Evolutionary conservation across 1,140 invertebrate genomes (phyloP).

Genomic region (Drosophila subpulchrella): DNA sequence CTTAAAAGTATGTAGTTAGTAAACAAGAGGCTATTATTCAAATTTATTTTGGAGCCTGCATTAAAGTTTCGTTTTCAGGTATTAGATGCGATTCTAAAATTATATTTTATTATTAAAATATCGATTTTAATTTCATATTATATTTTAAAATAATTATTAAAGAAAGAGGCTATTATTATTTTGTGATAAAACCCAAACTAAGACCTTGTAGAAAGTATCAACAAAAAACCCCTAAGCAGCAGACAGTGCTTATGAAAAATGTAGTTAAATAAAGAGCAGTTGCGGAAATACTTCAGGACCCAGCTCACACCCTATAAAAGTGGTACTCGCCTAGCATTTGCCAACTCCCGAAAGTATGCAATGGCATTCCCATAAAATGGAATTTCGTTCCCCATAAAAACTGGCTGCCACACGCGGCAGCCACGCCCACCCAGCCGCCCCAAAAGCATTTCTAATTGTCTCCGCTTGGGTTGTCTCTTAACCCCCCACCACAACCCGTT

Average conservation of each 20-base stretch:
- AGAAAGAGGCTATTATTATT: background rate
- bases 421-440: background rate
- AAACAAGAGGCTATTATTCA: too few species aligned
- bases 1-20: too few species aligned
- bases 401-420: conserved; percentile 14
- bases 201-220: background rate
- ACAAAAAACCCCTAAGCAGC: background rate
- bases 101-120: too few species aligned
- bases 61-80: too few species aligned
- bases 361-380: conserved; percentile 18
- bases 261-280: background rate
- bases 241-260: background rate
- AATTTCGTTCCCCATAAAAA: conserved; percentile 15
- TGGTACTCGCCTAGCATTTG: background rate
- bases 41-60: too few species aligned
- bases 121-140: too few species aligned
- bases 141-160: too few species aligned
- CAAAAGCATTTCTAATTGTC: conserved; percentile 40
- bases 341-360: conserved; percentile 19
- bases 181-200: background rate
- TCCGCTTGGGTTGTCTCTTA: conserved; percentile 12
- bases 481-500: background rate
- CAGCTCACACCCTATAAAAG: background rate
- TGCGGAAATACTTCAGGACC: background rate
- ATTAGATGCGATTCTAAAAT: too few species aligned